Evolutionary conservation across 2,797 vertebrate species (phyloP).

Genomic region (Gouania willdenowi): DNA sequence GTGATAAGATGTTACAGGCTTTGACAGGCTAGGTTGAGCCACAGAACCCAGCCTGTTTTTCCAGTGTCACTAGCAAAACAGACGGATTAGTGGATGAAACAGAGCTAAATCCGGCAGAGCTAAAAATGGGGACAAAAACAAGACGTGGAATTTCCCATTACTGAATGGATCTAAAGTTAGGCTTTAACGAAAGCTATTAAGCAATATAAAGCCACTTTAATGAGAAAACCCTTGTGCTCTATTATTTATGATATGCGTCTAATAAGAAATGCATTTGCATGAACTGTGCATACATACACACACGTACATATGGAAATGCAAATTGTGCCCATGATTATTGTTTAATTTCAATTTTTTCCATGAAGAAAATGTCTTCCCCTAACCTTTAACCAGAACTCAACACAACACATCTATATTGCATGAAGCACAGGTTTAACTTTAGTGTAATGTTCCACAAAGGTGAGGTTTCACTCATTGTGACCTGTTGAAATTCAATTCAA

Average conservation of each 20-base stretch:
- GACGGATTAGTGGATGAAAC: conserved; percentile 72
- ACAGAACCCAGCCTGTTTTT: conserved; percentile 53
- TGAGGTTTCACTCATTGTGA: no score
- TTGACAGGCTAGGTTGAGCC: conserved; percentile 59
- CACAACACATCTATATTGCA: no score
- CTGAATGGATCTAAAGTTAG: conserved; percentile 45
- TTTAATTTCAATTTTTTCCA: conserved; percentile 2
- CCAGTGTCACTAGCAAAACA: conserved; percentile 71
- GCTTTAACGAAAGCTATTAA: conserved; percentile 64
- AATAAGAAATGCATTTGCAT: conserved; percentile 27
- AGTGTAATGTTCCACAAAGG: conserved; percentile 6
- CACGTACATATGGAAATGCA: not conserved
- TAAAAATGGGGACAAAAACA: conserved; percentile 59
- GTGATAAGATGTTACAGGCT: conserved; percentile 64
- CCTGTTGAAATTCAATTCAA: no score
- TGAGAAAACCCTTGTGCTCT: conserved; percentile 49
- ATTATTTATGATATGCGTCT: conserved; percentile 49
- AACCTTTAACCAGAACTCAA: not conserved
- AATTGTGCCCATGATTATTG: not conserved
- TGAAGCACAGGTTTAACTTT: conserved; percentile 13
- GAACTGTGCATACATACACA: not conserved
- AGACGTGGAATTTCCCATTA: conserved; percentile 53
- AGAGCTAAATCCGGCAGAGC: conserved; percentile 63
- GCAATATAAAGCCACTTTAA: conserved; percentile 63
- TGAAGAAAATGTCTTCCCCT: conserved; percentile 5